These are phyloP conservation scores for Brachycybe producta DNA, from an alignment of 2,888 invertebrate species.

Conservation along the genomic window DNA sequence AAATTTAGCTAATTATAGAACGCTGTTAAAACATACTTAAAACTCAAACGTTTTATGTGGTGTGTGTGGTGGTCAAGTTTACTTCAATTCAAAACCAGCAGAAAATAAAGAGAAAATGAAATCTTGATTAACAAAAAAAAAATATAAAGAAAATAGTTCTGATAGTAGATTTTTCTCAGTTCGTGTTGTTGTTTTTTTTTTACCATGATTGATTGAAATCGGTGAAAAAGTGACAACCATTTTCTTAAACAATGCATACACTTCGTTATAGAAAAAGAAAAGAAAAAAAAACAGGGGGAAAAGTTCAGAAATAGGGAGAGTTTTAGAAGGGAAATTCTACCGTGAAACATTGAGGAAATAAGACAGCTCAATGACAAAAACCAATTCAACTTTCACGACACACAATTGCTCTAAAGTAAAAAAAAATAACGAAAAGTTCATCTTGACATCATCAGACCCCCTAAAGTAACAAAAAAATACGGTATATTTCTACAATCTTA, in stretches of 20 bases:
- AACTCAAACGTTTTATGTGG: too few relatives aligned
- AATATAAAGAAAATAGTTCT: neutral
- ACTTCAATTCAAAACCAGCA: too few relatives aligned
- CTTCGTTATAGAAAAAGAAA: neutral
- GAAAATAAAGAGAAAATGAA: neutral
- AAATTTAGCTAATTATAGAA: too few relatives aligned
- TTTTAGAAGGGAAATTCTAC: conserved; percentile 1
- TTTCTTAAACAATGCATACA: conserved; percentile 8
- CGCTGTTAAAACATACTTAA: too few relatives aligned
- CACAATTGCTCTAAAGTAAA: too few relatives aligned
- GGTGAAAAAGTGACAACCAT: conserved; percentile 10
- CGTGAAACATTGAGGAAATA: conserved; percentile 6
- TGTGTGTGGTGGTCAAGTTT: too few relatives aligned
- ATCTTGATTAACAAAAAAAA: neutral
- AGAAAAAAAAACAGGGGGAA: neutral
- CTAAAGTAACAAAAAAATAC: too few relatives aligned
- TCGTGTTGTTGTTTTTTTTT: too few relatives aligned
- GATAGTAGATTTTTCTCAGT: neutral
- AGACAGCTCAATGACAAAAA: neutral
- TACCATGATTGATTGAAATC: conserved; percentile 12
- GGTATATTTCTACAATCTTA: too few relatives aligned
- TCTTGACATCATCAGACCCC: too few relatives aligned
- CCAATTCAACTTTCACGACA: conserved; percentile 2
- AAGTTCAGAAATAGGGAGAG: neutral
- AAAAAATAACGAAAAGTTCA: too few relatives aligned